Percentiles rank a stretch among this genome's conserved stretches.
Conservation (phyloP, 2,113 vertebrate genomes). For the Forbesichthys papilliferus region DNA sequence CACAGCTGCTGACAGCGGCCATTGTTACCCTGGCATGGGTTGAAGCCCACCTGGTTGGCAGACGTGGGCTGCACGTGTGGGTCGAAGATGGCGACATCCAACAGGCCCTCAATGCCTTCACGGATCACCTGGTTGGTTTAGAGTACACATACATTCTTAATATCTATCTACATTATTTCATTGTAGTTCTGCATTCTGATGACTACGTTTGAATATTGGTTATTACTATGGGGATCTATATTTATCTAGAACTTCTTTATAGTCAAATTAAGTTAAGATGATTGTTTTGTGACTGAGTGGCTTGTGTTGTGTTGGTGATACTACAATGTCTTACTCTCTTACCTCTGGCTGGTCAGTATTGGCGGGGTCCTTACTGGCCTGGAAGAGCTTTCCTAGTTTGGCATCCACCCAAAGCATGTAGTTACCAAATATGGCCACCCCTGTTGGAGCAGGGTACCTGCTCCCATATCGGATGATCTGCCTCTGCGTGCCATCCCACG, state of each 20-base stretch:
- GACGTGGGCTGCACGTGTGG: slow-evolving; percentile 78
- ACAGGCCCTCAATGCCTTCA: slow-evolving; percentile 82
- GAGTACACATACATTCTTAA: too few relatives aligned
- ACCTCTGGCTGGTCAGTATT: slow-evolving; percentile 78
- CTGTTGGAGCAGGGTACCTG: slow-evolving; percentile 86
- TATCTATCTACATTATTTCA: too few relatives aligned
- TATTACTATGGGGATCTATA: too few relatives aligned
- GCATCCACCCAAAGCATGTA: slow-evolving; percentile 92
- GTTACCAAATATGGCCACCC: slow-evolving; percentile 85
- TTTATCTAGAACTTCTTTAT: too few relatives aligned
- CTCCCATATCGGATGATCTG: slow-evolving; percentile 87
- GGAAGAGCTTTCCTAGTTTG: slow-evolving; percentile 88
- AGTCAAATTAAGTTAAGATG: too few relatives aligned
- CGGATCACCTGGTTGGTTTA: slow-evolving; percentile 75
- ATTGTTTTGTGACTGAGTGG: too few relatives aligned
- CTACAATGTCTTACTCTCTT: slow-evolving; percentile 2
- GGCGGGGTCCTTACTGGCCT: slow-evolving; percentile 85
- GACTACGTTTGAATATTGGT: too few relatives aligned
- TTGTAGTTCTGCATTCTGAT: too few relatives aligned
- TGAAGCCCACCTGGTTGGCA: slow-evolving; percentile 81
- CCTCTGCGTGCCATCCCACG: slow-evolving; percentile 76
- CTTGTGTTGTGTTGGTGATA: background rate
- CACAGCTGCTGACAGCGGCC: slow-evolving; percentile 90
- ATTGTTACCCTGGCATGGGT: slow-evolving; percentile 85
- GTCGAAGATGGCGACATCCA: slow-evolving; percentile 85